Base-by-base conservation (phyloP, 2,888 invertebrate species). In the Heteromurus nitidus region DNA sequence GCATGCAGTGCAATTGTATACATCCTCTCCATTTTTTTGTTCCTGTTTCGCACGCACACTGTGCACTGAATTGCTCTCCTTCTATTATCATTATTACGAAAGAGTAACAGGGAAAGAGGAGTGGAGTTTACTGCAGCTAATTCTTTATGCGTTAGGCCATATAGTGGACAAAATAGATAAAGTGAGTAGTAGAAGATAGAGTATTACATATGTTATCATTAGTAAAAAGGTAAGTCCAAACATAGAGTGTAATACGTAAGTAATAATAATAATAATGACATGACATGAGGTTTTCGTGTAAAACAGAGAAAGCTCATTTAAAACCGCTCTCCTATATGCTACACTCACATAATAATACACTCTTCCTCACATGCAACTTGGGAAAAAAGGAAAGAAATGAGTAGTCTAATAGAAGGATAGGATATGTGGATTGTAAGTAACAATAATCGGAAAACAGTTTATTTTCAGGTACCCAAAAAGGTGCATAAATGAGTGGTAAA, bases 211-310 rank as follows among this genome's bases (percentile, higher is more conserved):
- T 79, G 65, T 72, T 64, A 72, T 79, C 65, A 79, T 79, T 79
- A 79, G 77, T 69, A 69, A 62, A 68, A 77, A 64, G 22, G 42
- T 36, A 9, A 31, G 50, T 30, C 42, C 18, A 53, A 36, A 62
- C 60, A 62, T 77, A 47, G 28, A n/a, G n/a, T 30, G 28, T 30
- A 67, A 67, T 79, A 70, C 64, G 67, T 20, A 65, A 28, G 62
- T 70, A 72, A 79, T 72, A 79, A 77, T 74, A 73, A 55, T 69
- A 70, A 62, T 70, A 77, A 77, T 70, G 70, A 77, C 76, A 77
- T 70, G 70, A 67, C 80, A 72, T 73, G 80, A 67, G 67, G 79
- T 73, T 80, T 80, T 80, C 73, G 80, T 80, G 80, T 80, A 80
- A 80, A 80, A 80, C 80, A 80, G 55, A 36, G 70, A 79, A 79